phyloP scores from a whole-genome alignment of 64 coral and sea anemone species.

The Acropora yongei region DNA sequence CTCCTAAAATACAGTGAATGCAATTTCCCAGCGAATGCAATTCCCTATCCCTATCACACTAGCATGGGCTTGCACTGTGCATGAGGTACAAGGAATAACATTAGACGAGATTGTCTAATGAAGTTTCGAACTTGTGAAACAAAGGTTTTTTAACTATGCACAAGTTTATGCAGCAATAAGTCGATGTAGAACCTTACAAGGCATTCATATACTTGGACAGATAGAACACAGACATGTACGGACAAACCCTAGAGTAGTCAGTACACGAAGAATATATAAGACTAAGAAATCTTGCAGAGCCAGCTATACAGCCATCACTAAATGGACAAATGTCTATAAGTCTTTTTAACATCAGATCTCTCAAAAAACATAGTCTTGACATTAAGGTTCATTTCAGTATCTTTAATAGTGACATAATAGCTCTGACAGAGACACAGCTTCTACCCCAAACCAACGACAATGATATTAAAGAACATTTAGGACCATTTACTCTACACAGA shows the following conservation, averaged over 20 bases:
- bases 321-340: not conserved
- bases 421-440: constrained; percentile 62
- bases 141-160: constrained; percentile 59
- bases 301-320: not conserved
- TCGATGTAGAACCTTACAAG: constrained; percentile 30
- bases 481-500: constrained; percentile 41
- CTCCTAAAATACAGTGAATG: not conserved
- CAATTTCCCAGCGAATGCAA: not conserved
- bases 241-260: not conserved
- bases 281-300: not conserved
- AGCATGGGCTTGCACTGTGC: constrained; percentile 49
- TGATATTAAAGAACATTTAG: constrained; percentile 49
- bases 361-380: constrained; percentile 26
- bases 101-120: constrained; percentile 42
- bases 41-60: constrained; percentile 25
- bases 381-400: constrained; percentile 16
- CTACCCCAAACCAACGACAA: constrained; percentile 54
- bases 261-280: constrained; percentile 21
- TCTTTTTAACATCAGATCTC: constrained; percentile 23
- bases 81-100: constrained; percentile 52
- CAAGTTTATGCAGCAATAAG: constrained; percentile 69
- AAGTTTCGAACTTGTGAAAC: constrained; percentile 28
- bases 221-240: constrained; percentile 10
- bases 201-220: constrained; percentile 14
- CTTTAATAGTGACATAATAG: constrained; percentile 36